phyloP scores from a whole-genome alignment of 2,113 vertebrate species.

The Esox niger region DNA sequence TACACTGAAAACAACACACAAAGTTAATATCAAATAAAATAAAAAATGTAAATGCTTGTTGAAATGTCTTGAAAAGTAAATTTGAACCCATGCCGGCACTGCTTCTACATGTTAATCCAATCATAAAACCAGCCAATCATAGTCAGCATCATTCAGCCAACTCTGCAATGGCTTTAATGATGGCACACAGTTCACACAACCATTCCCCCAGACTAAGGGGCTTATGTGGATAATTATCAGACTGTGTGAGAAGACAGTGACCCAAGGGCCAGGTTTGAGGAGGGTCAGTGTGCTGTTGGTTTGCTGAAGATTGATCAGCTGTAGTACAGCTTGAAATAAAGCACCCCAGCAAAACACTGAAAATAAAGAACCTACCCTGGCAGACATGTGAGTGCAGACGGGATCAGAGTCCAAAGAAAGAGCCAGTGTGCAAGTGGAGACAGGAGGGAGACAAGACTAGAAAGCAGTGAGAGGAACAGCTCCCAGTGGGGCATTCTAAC shows the following conservation, averaged over 20 bases:
- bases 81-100: too few relatives aligned
- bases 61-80: too few relatives aligned
- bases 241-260: slow-evolving; percentile 31
- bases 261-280: slow-evolving; percentile 10
- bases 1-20: too few relatives aligned
- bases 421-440: slow-evolving; percentile 54
- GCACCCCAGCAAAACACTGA: not conserved
- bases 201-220: slow-evolving; percentile 25
- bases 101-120: not conserved
- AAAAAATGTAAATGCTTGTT: too few relatives aligned
- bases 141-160: not conserved
- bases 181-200: slow-evolving; percentile 7
- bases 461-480: not conserved
- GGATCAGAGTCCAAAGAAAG: slow-evolving; percentile 15
- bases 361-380: slow-evolving; percentile 25
- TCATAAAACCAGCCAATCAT: not conserved
- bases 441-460: slow-evolving; percentile 25
- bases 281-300: not conserved
- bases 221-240: slow-evolving; percentile 34
- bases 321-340: slow-evolving; percentile 5
- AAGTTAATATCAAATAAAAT: too few relatives aligned
- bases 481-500: not conserved
- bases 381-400: slow-evolving; percentile 30
- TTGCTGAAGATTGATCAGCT: slow-evolving; percentile 10
- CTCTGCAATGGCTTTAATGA: not conserved